Base-by-base conservation (phyloP, 2,113 vertebrate species). In the Bufo gargarizans region DNA sequence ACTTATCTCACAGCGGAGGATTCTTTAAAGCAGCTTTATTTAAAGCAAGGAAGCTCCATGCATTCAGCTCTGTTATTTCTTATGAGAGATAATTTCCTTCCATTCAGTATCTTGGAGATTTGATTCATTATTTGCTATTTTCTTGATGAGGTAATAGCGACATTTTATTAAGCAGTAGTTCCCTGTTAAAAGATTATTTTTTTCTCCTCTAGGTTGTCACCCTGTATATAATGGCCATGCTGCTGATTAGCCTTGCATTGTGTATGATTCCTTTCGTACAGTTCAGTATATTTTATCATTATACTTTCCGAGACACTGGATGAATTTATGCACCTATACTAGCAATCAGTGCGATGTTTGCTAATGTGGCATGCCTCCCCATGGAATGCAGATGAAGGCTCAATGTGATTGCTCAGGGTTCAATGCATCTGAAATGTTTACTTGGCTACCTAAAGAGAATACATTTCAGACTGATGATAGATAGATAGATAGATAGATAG, bases 331-430 rank as follows among this genome's bases (percentile, higher is more conserved):
- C 79, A 88, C 33, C 77, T 82, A 72, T 78, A 80, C 82, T 88
- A 74, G 67, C 78, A 88, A 88, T 88, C 86, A 83, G 86, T 50
- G 86, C 22, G 86, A 88, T 76, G 55, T 65, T 83, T 82, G 56
- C 55, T 88, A 71, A 82, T 76, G 86, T 77, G 67, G 6, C 22
- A 45, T 6, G 20, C 11, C 43, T 82, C 80, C 80, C 79, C 14
- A n/a, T 13, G 67, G 86, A 88, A 76, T 82, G n/a, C 71, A 76
- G 80, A 83, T 76, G 80, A 82, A 88, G 61, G 80, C 58, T 58
- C 86, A 72, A n/a, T 77, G 79, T 88, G 86, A 81, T 88, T 86
- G 77, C 86, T 77, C 49, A 63, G 79, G 53, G 14, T 63, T 74
- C 22, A 72, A 82, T 76, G 67, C 69, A 83, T 77, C 33, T 61